phyloP scores from a whole-genome alignment of 1,140 invertebrate species.

The Nephila pilipes region DNA sequence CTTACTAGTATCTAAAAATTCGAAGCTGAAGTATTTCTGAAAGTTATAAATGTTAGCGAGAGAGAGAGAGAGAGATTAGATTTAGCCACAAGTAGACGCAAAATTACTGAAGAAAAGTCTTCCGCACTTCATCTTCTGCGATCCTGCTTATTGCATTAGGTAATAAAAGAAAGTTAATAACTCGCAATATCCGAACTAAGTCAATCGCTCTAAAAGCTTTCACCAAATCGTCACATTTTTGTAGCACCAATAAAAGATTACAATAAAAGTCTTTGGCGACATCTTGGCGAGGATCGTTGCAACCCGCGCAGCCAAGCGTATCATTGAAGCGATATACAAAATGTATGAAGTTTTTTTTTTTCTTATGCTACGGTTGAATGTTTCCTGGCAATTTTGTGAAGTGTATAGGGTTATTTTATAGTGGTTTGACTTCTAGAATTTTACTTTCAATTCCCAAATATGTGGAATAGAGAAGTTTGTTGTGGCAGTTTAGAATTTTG shows the following conservation, averaged over 20 bases:
- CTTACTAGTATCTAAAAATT: background rate
- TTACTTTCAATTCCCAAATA: conserved; percentile 66
- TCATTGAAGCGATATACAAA: conserved; percentile 65
- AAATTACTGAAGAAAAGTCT: conserved; percentile 7
- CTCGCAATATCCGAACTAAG: conserved; percentile 39
- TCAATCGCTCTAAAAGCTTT: conserved; percentile 72
- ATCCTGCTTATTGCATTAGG: conserved; percentile 39
- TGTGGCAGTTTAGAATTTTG: conserved; percentile 7
- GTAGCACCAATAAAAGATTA: conserved; percentile 50
- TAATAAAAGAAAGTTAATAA: conserved; percentile 73
- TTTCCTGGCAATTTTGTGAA: conserved; percentile 73
- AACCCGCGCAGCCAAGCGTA: conserved; percentile 38
- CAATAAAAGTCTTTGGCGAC: conserved; percentile 54
- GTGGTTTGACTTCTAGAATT: conserved; percentile 66
- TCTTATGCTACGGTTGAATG: conserved; percentile 44
- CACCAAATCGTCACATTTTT: conserved; percentile 66
- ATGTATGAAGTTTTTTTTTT: conserved; percentile 66
- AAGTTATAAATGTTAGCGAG: conserved; percentile 5
- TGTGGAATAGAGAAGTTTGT: conserved; percentile 53
- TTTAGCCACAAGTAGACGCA: conserved; percentile 1
- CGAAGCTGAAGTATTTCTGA: background rate
- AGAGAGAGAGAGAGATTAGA: too few relatives aligned
- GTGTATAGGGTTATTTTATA: conserved; percentile 77
- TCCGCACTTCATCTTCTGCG: background rate
- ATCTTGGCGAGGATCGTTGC: conserved; percentile 23